phyloP scores from a whole-genome alignment of 2,888 invertebrate species.

The Rotaria socialis region DNA sequence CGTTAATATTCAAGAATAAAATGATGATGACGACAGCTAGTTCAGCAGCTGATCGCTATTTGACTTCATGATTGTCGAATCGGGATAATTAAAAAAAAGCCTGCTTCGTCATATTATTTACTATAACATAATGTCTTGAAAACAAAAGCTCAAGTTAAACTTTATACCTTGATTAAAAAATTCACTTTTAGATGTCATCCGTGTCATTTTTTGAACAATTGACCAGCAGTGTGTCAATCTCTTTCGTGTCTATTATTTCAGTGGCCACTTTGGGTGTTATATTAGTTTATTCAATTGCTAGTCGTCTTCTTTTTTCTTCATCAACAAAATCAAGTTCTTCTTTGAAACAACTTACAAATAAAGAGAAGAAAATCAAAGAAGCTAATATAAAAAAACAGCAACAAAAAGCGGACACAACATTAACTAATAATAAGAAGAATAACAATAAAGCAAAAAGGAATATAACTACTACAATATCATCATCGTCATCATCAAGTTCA shows the following conservation, averaged over 20 bases:
- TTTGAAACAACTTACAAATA: neutral
- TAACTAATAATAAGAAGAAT: neutral
- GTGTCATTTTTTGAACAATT: neutral
- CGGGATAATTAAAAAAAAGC: neutral
- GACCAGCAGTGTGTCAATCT: neutral
- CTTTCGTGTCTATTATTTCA: neutral
- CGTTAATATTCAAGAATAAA: neutral
- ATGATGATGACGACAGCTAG: neutral
- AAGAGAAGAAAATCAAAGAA: neutral
- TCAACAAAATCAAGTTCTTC: neutral
- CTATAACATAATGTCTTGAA: too few relatives aligned
- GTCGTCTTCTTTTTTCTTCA: neutral
- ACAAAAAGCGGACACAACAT: neutral
- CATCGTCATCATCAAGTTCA: neutral
- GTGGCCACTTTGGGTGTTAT: neutral
- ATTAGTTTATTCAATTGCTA: neutral
- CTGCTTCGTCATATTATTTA: neutral
- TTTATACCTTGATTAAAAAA: neutral
- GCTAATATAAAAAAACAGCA: neutral
- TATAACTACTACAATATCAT: neutral
- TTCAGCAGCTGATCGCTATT: neutral
- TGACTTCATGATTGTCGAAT: neutral
- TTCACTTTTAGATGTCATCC: neutral
- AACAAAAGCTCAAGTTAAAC: too few relatives aligned
- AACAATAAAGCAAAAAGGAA: neutral